Percentiles rank a stretch among this genome's conserved stretches.
These are phyloP conservation scores for Caloenas nicobarica DNA, from an alignment of 2,113 vertebrate genomes.

Conservation along the genomic window DNA sequence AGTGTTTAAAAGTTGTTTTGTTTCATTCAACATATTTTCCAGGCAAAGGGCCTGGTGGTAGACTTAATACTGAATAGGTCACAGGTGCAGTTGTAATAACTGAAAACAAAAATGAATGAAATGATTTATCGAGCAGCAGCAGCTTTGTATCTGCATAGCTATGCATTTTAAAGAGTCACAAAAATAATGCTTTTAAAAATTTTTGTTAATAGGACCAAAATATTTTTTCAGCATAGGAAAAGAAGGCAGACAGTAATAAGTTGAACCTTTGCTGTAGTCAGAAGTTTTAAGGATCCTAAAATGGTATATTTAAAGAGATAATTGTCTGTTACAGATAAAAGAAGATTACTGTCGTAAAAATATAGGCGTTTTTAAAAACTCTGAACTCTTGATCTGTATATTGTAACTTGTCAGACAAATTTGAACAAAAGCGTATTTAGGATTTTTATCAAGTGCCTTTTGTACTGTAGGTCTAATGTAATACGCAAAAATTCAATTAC, in stretches of 20 bases:
- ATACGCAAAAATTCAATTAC: neutral
- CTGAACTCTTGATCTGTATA: neutral
- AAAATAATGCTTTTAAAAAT: neutral
- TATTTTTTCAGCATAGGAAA: neutral
- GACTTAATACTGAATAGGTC: neutral
- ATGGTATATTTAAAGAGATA: neutral
- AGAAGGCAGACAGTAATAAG: neutral
- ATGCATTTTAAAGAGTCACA: neutral
- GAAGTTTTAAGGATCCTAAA: neutral
- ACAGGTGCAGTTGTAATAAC: neutral
- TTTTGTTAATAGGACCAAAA: neutral
- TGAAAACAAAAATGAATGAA: neutral
- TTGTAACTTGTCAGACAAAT: neutral
- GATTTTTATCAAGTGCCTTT: neutral
- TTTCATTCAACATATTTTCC: neutral
- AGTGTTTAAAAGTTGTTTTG: neutral
- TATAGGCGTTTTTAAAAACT: neutral
- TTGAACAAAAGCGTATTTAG: neutral
- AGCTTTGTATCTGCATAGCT: neutral
- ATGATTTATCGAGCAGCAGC: neutral
- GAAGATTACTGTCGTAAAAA: neutral
- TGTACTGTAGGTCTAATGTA: neutral
- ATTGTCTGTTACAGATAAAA: neutral
- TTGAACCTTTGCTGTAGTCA: neutral
- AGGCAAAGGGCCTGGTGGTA: neutral